phyloP scores from a whole-genome alignment of 2,113 vertebrate genomes.

The Melanerpes formicivorus region DNA sequence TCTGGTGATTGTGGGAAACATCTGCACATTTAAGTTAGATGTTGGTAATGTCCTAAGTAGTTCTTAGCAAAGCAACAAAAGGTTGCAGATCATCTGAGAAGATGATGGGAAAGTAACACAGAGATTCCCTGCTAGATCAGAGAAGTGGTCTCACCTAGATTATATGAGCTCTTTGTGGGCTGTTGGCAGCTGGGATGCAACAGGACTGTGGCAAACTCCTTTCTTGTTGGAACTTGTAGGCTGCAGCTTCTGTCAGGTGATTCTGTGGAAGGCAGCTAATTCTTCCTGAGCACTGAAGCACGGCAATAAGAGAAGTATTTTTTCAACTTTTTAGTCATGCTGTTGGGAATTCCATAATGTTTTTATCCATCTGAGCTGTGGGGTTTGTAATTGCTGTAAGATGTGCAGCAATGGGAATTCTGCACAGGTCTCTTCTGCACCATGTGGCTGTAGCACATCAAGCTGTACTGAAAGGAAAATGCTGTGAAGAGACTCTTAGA shows the following conservation, averaged over 20 bases:
- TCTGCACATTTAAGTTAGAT: constrained; percentile 44
- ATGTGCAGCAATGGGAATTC: neutral
- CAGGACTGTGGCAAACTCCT: constrained; percentile 14
- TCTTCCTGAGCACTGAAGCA: neutral
- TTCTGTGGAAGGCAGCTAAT: neutral
- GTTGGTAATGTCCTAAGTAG: constrained; percentile 32
- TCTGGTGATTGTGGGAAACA: constrained; percentile 66
- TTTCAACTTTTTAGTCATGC: neutral
- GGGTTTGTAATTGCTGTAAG: neutral
- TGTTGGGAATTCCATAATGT: neutral
- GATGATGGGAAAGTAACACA: neutral
- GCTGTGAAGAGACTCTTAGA: neutral
- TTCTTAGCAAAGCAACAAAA: constrained; percentile 57
- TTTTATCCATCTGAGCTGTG: neutral
- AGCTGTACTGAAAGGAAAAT: neutral
- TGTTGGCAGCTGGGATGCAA: constrained; percentile 37
- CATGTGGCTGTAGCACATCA: neutral
- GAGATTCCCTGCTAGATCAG: constrained; percentile 48
- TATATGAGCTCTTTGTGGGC: neutral
- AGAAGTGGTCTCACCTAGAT: constrained; percentile 47
- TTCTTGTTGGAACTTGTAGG: neutral
- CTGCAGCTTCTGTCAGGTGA: neutral
- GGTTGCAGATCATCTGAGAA: constrained; percentile 50
- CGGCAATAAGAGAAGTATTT: neutral
- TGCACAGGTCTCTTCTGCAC: neutral